Percentiles rank a stretch among this genome's conserved stretches.
Conservation (phyloP, 2,113 vertebrate species). For the Phycodurus eques region DNA sequence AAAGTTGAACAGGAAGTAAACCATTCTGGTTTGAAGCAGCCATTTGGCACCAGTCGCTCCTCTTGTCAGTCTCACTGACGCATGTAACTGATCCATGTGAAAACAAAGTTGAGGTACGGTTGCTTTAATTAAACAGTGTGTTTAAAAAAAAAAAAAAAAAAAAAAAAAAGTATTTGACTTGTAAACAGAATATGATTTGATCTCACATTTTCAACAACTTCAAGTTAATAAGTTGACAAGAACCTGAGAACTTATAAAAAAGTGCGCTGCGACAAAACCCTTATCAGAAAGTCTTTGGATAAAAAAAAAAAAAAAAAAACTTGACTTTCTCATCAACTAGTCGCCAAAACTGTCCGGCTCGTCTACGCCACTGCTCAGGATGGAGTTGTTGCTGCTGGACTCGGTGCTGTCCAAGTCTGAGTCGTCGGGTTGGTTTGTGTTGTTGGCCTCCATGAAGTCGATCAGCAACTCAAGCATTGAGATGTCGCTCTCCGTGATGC, state of each 20-base stretch:
- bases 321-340: not conserved
- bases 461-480: not conserved
- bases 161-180: not conserved
- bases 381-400: not conserved
- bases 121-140: not conserved
- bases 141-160: no score
- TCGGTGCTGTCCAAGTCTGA: not conserved
- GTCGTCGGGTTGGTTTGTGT: not conserved
- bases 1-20: not conserved
- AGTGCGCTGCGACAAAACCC: not conserved
- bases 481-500: not conserved
- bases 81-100: not conserved
- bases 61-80: not conserved
- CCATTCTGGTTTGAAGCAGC: not conserved
- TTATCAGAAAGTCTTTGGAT: not conserved
- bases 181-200: not conserved
- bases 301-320: not conserved
- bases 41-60: not conserved
- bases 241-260: not conserved
- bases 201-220: not conserved
- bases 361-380: not conserved
- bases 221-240: not conserved
- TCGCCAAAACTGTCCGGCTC: slow-evolving; percentile 4
- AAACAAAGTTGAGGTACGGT: not conserved
- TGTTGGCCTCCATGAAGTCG: slow-evolving; percentile 5